Percentiles rank a stretch among this genome's conserved stretches.
These are phyloP conservation scores for Drosophila repletoides DNA, from an alignment of 1,140 invertebrate species.

Conservation along the genomic window DNA sequence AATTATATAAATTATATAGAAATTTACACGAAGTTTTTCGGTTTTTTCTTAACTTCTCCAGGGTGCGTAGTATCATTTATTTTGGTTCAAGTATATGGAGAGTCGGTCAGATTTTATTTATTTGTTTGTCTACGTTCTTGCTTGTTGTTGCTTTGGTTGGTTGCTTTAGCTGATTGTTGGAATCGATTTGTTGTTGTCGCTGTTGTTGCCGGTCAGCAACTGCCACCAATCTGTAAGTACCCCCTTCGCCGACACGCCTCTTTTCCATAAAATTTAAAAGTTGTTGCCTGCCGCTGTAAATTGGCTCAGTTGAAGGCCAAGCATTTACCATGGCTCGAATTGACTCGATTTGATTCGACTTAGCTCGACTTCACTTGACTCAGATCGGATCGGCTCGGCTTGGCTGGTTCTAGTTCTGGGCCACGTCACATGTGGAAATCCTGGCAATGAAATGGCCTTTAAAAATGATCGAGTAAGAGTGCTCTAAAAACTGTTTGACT, in stretches of 20 bases:
- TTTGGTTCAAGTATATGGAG: background rate
- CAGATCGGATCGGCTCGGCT: background rate
- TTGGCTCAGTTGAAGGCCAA: conserved; percentile 22
- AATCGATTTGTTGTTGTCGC: conserved; percentile 41
- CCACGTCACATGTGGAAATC: conserved; percentile 30
- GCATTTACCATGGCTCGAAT: conserved; percentile 9
- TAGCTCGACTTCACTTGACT: background rate
- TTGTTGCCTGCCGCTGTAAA: background rate
- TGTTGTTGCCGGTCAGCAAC: background rate
- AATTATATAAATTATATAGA: too few species aligned
- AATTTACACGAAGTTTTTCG: too few species aligned
- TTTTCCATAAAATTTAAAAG: background rate
- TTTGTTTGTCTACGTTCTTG: too few species aligned
- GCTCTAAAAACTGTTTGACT: too few species aligned
- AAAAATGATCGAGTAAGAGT: background rate
- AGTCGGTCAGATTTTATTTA: conserved; percentile 1
- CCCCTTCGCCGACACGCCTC: background rate
- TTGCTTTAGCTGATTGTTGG: conserved; percentile 19
- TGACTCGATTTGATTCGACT: background rate
- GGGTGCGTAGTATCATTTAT: too few species aligned
- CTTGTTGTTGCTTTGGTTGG: conserved; percentile 29
- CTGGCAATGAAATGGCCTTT: conserved; percentile 32
- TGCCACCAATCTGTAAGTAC: background rate
- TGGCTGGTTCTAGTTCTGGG: conserved; percentile 34
- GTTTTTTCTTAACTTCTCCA: too few species aligned